Evolutionary conservation across 2,888 invertebrate genomes (phyloP).

Genomic region (Plemyria rubiginata): DNA sequence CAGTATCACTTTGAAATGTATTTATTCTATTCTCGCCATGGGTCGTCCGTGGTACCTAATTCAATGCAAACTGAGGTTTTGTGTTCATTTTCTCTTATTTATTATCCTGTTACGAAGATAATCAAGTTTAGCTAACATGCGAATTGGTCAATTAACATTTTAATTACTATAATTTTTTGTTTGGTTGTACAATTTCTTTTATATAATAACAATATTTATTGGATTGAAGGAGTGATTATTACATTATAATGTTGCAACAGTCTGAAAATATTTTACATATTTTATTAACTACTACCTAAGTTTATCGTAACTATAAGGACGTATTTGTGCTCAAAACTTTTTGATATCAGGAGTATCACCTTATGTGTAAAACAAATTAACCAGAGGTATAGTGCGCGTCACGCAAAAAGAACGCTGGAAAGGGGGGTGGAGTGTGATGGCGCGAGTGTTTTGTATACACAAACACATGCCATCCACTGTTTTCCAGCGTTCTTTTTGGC

Average conservation of each 20-base stretch:
- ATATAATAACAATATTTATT: neutral
- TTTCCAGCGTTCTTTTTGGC: too few species aligned
- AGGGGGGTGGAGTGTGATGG: too few species aligned
- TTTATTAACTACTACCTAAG: too few species aligned
- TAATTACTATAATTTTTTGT: neutral
- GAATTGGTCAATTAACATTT: constrained; percentile 16
- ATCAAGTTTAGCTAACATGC: constrained; percentile 4
- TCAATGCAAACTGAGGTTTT: neutral
- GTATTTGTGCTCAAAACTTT: too few species aligned
- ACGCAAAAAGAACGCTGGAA: too few species aligned
- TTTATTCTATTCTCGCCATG: neutral
- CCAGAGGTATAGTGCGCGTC: too few species aligned
- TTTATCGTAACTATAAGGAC: too few species aligned
- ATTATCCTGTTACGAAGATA: constrained; percentile 5
- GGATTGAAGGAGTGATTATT: neutral
- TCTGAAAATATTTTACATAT: too few species aligned
- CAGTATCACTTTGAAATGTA: neutral
- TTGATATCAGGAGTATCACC: too few species aligned
- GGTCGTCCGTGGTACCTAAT: constrained; percentile 1
- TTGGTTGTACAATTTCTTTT: constrained; percentile 1
- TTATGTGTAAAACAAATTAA: too few species aligned
- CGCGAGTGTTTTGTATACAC: too few species aligned
- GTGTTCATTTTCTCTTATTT: constrained; percentile 13
- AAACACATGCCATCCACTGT: too few species aligned
- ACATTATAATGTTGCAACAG: neutral